Percentiles rank a stretch among this genome's conserved stretches.
These are phyloP conservation scores for Rhagonycha lutea DNA, from an alignment of 2,888 invertebrate species.

Conservation along the genomic window DNA sequence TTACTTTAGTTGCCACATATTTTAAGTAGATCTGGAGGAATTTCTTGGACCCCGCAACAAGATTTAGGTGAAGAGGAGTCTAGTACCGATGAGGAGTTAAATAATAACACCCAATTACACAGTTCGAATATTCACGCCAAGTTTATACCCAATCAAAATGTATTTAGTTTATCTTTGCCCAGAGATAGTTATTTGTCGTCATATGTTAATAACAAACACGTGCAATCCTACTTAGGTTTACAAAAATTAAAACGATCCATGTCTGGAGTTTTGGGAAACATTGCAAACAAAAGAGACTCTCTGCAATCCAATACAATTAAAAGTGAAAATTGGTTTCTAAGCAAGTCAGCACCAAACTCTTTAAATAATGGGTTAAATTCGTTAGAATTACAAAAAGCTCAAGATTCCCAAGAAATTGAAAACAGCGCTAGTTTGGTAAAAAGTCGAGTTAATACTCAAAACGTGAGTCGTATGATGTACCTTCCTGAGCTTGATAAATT, in stretches of 20 bases:
- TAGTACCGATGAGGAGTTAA: slow-evolving; percentile 48
- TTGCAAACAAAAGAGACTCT: slow-evolving; percentile 39
- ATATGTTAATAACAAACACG: slow-evolving; percentile 51
- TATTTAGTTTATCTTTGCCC: slow-evolving; percentile 78
- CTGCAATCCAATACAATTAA: slow-evolving; percentile 42
- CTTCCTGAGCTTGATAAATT: slow-evolving; percentile 58
- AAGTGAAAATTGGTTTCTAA: slow-evolving; percentile 80
- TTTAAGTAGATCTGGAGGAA: slow-evolving; percentile 27
- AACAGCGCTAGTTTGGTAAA: slow-evolving; percentile 36
- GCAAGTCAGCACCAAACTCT: slow-evolving; percentile 79
- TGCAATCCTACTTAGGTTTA: slow-evolving; percentile 42
- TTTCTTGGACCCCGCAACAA: slow-evolving; percentile 84
- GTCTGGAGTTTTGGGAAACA: slow-evolving; percentile 59
- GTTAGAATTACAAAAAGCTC: slow-evolving; percentile 42
- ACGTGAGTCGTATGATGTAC: slow-evolving; percentile 79
- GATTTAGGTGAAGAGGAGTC: slow-evolving; percentile 68
- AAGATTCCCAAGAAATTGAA: slow-evolving; percentile 38
- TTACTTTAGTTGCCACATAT: slow-evolving; percentile 19
- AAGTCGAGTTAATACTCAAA: slow-evolving; percentile 39
- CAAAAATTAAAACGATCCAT: slow-evolving; percentile 75
- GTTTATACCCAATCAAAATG: slow-evolving; percentile 60
- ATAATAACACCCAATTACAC: slow-evolving; percentile 38
- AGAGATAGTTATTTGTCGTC: slow-evolving; percentile 62
- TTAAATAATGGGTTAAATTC: slow-evolving; percentile 64
- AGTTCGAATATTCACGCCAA: slow-evolving; percentile 44